Base-by-base conservation (phyloP, 2,888 invertebrate species). In the Nematopogon swammerdamellus region DNA sequence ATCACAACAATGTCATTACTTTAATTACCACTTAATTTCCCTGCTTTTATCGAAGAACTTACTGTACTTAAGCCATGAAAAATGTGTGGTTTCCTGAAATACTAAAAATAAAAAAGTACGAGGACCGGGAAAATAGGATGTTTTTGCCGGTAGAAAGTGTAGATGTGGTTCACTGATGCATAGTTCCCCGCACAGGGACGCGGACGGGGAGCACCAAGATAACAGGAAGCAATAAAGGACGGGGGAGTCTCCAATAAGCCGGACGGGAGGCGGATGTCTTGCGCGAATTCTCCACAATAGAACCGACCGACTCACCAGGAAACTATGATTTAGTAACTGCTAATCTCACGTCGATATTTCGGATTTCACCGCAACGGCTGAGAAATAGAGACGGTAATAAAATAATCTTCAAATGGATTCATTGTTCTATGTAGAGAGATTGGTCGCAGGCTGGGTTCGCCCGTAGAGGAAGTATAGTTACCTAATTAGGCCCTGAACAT, bases 151-250 rank as follows among this genome's bases (percentile, higher is more conserved):
- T 25, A 14, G 11, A 36, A 36, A 36, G 36, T 36, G 36, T 25
- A 25, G 25, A 25, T 10, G 25, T 14, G 8, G 36, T 36, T 36
- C 36, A 36, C 11, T 36, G 36, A 36, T 14, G 36, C 36, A 14
- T 36, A 14, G 36, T 36, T 36, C 36, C 36, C 36, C 36, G 11
- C 36, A 14, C 36, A 14, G 36, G 14, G 36, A n/a, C n/a, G n/a
- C n/a, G 36, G 36, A 14, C 3, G 36, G 36, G 36, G 36, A 14
- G 36, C 36, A 64, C 66, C 61, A 67, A 69, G 64, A 63, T 62
- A 62, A 63, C 77, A 77, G 80, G 80, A 80, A 80, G 76, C 70
- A 79, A 77, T 80, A 80, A 77, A 69, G 68, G 51, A 52, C 49
- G 48, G 47, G 45, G 45, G 47, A 45, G 42, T 47, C 43, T 19